Evolutionary conservation across 2,797 vertebrate genomes (phyloP).

Genomic region (Sandelia bainsii): DNA sequence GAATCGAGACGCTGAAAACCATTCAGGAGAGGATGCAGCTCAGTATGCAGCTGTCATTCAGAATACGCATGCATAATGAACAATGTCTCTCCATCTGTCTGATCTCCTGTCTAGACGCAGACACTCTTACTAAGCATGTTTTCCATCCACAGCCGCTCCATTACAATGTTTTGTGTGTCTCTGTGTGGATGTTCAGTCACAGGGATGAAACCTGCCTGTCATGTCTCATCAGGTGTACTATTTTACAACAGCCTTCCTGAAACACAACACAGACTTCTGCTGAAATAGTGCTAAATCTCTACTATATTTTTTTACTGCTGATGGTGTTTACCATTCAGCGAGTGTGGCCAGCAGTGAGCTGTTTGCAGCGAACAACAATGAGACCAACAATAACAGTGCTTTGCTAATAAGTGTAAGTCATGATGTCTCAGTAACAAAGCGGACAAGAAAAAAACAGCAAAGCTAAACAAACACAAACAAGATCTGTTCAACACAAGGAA

Average conservation of each 20-base stretch:
- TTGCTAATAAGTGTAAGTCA: not conserved
- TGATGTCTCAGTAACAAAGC: not conserved
- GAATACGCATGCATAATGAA: slow-evolving; percentile 22
- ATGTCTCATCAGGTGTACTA: not conserved
- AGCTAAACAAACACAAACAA: not conserved
- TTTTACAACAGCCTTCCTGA: not conserved
- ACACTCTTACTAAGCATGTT: not conserved
- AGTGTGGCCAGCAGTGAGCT: not conserved
- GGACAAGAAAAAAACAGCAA: not conserved
- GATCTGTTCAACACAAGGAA: not conserved
- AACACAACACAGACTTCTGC: not conserved
- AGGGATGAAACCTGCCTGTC: slow-evolving; percentile 20
- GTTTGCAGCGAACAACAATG: not conserved
- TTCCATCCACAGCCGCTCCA: not conserved
- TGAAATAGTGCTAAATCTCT: not conserved
- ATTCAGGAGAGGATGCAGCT: slow-evolving; percentile 45
- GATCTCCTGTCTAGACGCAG: slow-evolving; percentile 25
- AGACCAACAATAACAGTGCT: not conserved
- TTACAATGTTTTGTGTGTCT: slow-evolving; percentile 5
- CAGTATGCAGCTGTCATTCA: slow-evolving; percentile 50
- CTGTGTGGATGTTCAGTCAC: slow-evolving; percentile 8
- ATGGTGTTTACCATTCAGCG: not conserved
- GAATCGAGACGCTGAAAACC: slow-evolving; percentile 35
- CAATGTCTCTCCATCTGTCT: slow-evolving; percentile 14
- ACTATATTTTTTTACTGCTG: not conserved